Percentiles rank a stretch among this genome's conserved stretches.
Evolutionary conservation across 92 coral and sea anemone genomes (phyloP).

Genomic region (Anthopleura xanthogrammica): DNA sequence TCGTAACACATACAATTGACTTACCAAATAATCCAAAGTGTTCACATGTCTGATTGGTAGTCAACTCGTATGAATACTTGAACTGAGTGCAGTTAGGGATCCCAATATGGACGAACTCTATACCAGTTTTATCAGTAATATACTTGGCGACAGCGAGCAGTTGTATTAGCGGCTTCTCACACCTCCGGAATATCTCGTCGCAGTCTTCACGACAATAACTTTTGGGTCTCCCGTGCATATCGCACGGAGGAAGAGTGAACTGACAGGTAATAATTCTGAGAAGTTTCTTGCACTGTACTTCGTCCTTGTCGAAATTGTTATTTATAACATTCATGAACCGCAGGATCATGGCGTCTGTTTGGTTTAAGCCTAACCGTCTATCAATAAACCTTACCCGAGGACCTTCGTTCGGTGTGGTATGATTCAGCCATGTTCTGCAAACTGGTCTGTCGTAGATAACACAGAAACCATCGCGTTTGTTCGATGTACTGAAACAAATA

Average conservation of each 20-base stretch:
- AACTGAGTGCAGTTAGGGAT: conserved; percentile 75
- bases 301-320: conserved; percentile 5
- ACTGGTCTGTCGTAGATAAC: conserved; percentile 45
- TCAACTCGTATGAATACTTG: conserved; percentile 38
- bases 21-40: conserved; percentile 90
- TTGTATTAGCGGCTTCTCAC: conserved; percentile 56
- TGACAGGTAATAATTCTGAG: conserved; percentile 66
- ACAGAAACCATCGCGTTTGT: conserved; percentile 42
- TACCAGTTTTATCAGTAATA: conserved; percentile 33
- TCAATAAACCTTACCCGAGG: conserved; percentile 73
- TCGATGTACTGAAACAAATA: background rate
- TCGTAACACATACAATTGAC: background rate
- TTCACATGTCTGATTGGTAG: conserved; percentile 52
- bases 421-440: conserved; percentile 55
- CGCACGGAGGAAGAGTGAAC: conserved; percentile 72
- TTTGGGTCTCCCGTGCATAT: conserved; percentile 35
- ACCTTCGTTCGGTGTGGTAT: conserved; percentile 38
- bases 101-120: conserved; percentile 68
- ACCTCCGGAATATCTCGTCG: conserved; percentile 57
- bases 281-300: conserved; percentile 40
- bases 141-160: conserved; percentile 73
- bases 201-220: conserved; percentile 86
- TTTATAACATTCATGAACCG: conserved; percentile 45
- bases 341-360: conserved; percentile 49
- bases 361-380: conserved; percentile 58